These are phyloP conservation scores for Erpetoichthys calabaricus DNA, from an alignment of 2,797 vertebrate species.

Conservation along the genomic window DNA sequence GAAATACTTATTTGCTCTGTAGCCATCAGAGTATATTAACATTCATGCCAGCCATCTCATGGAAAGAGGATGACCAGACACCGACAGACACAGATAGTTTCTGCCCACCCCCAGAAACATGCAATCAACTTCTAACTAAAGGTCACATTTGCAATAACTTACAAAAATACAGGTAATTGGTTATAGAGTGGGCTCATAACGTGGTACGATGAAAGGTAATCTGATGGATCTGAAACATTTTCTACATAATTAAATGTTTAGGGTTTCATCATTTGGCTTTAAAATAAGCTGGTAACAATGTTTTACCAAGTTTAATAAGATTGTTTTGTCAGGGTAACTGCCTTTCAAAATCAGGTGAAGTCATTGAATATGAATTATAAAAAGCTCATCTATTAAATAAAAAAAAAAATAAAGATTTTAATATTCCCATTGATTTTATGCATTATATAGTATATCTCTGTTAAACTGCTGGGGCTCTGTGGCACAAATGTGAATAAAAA, in stretches of 20 bases:
- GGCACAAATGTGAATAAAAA: too few species aligned
- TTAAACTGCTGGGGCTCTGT: too few species aligned
- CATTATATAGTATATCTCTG: too few species aligned
- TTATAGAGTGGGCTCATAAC: constrained; percentile 65
- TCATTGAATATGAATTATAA: too few species aligned
- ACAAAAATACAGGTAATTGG: constrained; percentile 83
- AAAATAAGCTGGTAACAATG: not conserved
- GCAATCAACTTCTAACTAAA: constrained; percentile 82
- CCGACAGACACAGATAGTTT: constrained; percentile 34
- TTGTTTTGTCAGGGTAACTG: too few species aligned
- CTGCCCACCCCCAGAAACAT: constrained; percentile 63
- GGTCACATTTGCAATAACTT: constrained; percentile 98
- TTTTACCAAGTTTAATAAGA: too few species aligned
- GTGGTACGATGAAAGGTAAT: constrained; percentile 55
- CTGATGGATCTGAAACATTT: constrained; percentile 67
- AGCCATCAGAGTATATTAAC: constrained; percentile 79
- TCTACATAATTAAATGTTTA: constrained; percentile 66
- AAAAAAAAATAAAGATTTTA: too few species aligned
- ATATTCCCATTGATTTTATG: too few species aligned
- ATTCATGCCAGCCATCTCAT: constrained; percentile 66
- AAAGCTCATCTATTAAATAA: too few species aligned
- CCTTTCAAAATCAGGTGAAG: too few species aligned
- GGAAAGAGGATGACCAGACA: constrained; percentile 31
- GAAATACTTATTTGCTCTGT: constrained; percentile 71
- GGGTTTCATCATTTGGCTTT: not conserved